Evolutionary conservation across 2,888 invertebrate species (phyloP).

Genomic region (Dynastes hyllus): DNA sequence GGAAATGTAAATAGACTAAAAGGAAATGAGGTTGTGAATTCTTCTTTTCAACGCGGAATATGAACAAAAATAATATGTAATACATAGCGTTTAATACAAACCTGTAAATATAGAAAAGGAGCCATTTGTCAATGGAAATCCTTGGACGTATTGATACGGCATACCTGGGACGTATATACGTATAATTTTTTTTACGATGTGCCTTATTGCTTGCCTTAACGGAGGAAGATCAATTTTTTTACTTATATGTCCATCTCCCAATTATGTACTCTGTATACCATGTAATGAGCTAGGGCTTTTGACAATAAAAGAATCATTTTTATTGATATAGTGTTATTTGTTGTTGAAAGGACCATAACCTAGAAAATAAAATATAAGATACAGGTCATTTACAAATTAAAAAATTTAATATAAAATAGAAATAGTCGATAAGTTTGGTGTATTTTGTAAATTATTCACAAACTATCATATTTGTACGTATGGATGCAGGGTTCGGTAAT

Average conservation of each 20-base stretch:
- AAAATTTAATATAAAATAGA: too few relatives aligned
- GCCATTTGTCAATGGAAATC: neutral
- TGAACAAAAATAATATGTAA: neutral
- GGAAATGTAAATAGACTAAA: slow-evolving; percentile 28
- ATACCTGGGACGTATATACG: neutral
- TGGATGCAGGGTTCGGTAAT: too few relatives aligned
- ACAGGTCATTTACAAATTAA: too few relatives aligned
- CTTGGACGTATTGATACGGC: too few relatives aligned
- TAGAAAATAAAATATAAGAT: too few relatives aligned
- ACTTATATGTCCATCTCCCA: slow-evolving; percentile 20
- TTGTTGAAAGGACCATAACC: neutral
- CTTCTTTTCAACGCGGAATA: neutral
- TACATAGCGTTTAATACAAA: too few relatives aligned
- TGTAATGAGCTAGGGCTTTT: slow-evolving; percentile 36
- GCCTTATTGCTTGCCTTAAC: slow-evolving; percentile 45
- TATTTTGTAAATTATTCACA: too few relatives aligned
- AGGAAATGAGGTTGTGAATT: slow-evolving; percentile 36
- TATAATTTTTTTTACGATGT: neutral
- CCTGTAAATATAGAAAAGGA: too few relatives aligned
- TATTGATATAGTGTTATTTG: neutral
- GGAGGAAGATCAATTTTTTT: slow-evolving; percentile 14
- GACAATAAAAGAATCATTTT: slow-evolving; percentile 30
- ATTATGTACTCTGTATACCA: slow-evolving; percentile 18
- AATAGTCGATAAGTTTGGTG: too few relatives aligned
- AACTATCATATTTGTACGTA: too few relatives aligned